phyloP scores from a whole-genome alignment of 2,113 vertebrate species.

The Neotoma lepida region DNA sequence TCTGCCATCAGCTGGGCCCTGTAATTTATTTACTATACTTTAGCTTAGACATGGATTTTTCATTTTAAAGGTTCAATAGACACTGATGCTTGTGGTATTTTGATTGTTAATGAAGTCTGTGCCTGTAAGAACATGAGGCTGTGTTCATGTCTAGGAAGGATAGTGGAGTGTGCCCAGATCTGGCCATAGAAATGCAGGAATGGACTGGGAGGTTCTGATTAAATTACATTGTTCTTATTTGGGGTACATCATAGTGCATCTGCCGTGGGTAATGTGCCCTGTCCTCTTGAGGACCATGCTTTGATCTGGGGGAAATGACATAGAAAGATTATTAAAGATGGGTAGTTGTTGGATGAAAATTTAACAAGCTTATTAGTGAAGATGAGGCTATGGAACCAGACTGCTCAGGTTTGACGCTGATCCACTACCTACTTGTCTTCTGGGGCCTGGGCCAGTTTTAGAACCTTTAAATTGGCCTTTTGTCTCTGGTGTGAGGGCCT shows the following conservation, averaged over 20 bases:
- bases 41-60: constrained; percentile 78
- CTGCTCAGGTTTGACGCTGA: neutral
- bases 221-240: neutral
- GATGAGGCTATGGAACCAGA: neutral
- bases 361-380: neutral
- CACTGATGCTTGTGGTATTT: constrained; percentile 63
- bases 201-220: neutral
- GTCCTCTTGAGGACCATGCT: neutral
- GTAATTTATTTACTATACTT: constrained; percentile 80
- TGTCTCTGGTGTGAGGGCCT: neutral
- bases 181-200: neutral
- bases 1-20: constrained; percentile 77
- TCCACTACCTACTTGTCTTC: too few species aligned
- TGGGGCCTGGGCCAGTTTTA: neutral
- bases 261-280: neutral
- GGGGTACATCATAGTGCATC: rapidly evolving
- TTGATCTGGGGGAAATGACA: neutral
- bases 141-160: neutral
- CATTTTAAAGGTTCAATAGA: constrained; percentile 77
- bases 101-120: constrained; percentile 62
- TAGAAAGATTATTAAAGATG: neutral
- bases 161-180: neutral
- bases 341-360: neutral
- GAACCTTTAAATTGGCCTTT: neutral
- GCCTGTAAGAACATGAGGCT: neutral